Evolutionary conservation across 2,113 vertebrate species (phyloP), one percentile per base, ranked within the genome.

Genomic region (Rana temporaria): DNA sequence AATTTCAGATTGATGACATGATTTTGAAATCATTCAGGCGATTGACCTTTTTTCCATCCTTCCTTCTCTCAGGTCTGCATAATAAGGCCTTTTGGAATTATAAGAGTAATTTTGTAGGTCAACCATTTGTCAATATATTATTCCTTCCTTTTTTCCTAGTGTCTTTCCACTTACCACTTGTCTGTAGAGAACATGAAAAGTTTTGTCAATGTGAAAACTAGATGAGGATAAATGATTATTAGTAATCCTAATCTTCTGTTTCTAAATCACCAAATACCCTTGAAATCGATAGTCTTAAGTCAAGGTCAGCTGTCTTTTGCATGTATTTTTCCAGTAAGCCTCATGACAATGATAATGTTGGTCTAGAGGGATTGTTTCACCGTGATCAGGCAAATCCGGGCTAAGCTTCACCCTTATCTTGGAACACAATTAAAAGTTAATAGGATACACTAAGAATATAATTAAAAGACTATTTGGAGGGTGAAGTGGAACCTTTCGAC

Each of bases 351-450:
- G 59, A 69, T 59, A 59, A 34, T 69, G 53, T 68, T 20, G 42
- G 42, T 78, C 76, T 67, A 57, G 64, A 6, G 65, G 77, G 77
- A 79, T 79, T 69, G 18, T 79, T 56, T 69, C 19, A 69, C 66
- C 16, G 64, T 59, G 64, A 79, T 79, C 77, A 67, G 65, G 65
- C 77, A 79, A 69, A 79, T 79, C 77, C 77, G 18, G 53, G 52
- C 77, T 79, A 79, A 79, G 64, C 77, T 68, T 79, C 65, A 38
- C 14, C 55, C 55, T 69, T 55, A 79, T 79, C 64, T 79, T 48
- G 30, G 19, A 42, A 69, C 64, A 68, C 77, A 79, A 79, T 79
- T 79, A 79, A 79, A 79, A 68, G 77, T 79, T 67, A 79, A 79
- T 79, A 57, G 65, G 77, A 59, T 53, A 69, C 56, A 69, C 64